Evolutionary conservation across 2,888 invertebrate species (phyloP).

Genomic region (Helleia helle): DNA sequence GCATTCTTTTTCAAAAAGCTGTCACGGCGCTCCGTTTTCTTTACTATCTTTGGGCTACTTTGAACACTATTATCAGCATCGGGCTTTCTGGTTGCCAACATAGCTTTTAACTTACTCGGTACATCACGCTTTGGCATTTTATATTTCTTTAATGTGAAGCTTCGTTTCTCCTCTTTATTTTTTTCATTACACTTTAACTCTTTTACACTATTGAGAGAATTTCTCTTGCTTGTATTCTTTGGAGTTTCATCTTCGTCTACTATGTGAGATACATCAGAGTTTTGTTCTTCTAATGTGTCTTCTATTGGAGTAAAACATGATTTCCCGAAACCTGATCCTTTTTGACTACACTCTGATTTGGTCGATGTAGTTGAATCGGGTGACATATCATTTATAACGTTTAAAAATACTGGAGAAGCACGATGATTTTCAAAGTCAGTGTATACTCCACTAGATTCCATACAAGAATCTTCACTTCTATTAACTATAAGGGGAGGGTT

Average conservation of each 20-base stretch:
- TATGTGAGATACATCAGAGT: constrained; percentile 32
- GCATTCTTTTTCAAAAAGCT: constrained; percentile 53
- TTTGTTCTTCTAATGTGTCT: constrained; percentile 37
- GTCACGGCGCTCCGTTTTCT: constrained; percentile 83
- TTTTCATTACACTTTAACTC: constrained; percentile 49
- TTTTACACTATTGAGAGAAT: constrained; percentile 58
- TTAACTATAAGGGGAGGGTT: constrained; percentile 71
- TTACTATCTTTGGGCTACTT: constrained; percentile 72
- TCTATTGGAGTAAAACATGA: constrained; percentile 42
- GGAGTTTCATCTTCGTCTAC: constrained; percentile 46
- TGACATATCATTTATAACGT: constrained; percentile 79
- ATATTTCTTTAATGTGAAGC: constrained; percentile 77
- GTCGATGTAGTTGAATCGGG: constrained; percentile 77
- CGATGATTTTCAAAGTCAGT: constrained; percentile 86
- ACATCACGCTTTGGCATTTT: constrained; percentile 87
- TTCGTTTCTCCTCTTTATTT: constrained; percentile 68
- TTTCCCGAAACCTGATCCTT: constrained; percentile 48
- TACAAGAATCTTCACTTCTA: constrained; percentile 82
- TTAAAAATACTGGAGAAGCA: constrained; percentile 61
- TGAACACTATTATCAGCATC: constrained; percentile 70
- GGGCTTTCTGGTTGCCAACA: constrained; percentile 75
- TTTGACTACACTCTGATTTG: constrained; percentile 66
- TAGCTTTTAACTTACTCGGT: constrained; percentile 82
- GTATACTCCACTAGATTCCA: constrained; percentile 93
- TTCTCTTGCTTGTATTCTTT: constrained; percentile 57